Evolutionary conservation across 2,797 vertebrate species (phyloP).

Genomic region (Masticophis lateralis): DNA sequence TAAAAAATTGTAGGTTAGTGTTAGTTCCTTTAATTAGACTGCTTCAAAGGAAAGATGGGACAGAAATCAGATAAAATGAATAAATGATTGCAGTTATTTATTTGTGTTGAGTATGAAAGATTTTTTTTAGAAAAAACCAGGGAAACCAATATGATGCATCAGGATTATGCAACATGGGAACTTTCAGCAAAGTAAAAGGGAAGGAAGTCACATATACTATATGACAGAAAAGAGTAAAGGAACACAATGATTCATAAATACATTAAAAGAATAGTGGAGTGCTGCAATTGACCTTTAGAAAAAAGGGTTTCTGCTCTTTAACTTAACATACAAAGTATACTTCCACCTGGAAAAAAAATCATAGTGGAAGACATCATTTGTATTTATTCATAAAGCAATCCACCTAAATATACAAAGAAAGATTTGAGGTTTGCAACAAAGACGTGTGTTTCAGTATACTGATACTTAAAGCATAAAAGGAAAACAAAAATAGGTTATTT

Average conservation of each 20-base stretch:
- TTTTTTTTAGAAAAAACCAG: neutral
- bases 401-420: neutral
- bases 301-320: conserved; percentile 3
- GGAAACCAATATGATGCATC: neutral
- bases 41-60: neutral
- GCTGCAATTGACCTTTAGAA: neutral
- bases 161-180: neutral
- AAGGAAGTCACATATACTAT: neutral
- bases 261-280: neutral
- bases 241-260: neutral
- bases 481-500: neutral
- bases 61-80: neutral
- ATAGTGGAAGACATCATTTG: conserved; percentile 4
- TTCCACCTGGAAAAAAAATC: neutral
- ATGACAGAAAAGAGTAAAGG: neutral
- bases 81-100: conserved; percentile 1
- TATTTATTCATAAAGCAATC: neutral
- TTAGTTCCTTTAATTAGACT: neutral
- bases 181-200: conserved; percentile 4
- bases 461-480: neutral
- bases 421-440: neutral
- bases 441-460: conserved; percentile 4
- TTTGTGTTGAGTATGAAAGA: neutral
- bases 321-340: neutral
- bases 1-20: neutral